Evolutionary conservation across 1,140 invertebrate genomes (phyloP).

Genomic region (Diachasma alloeum): DNA sequence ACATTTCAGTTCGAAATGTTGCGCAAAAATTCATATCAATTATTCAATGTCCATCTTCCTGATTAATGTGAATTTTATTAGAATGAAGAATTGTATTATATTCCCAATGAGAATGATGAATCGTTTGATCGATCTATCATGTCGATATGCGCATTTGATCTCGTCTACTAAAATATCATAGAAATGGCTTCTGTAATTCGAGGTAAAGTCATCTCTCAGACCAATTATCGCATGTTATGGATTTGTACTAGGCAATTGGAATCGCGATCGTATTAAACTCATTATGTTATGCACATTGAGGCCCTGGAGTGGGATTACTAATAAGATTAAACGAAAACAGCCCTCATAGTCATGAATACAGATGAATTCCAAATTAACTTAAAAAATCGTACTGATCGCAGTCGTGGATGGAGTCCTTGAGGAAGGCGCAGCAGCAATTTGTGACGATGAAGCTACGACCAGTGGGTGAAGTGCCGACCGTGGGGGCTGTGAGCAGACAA

Average conservation of each 20-base stretch:
- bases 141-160: too few relatives aligned
- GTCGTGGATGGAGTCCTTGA: constrained; percentile 61
- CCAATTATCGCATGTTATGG: not conserved
- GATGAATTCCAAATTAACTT: not conserved
- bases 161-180: too few relatives aligned
- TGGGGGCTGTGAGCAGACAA: constrained; percentile 50
- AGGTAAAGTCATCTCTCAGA: not conserved
- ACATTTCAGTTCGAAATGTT: too few relatives aligned
- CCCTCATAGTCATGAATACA: not conserved
- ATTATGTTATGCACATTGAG: not conserved
- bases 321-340: not conserved
- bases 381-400: constrained; percentile 27
- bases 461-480: constrained; percentile 37
- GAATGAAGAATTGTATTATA: too few relatives aligned
- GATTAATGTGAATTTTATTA: too few relatives aligned
- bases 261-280: not conserved
- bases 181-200: too few relatives aligned
- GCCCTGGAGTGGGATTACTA: not conserved
- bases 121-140: too few relatives aligned
- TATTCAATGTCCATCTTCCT: too few relatives aligned
- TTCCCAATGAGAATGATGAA: too few relatives aligned
- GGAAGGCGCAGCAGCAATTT: constrained; percentile 58
- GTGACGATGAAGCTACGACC: constrained; percentile 52
- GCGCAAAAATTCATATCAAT: too few relatives aligned
- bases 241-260: not conserved